phyloP scores from a whole-genome alignment of 2,797 vertebrate genomes.

The Sciurus carolinensis region DNA sequence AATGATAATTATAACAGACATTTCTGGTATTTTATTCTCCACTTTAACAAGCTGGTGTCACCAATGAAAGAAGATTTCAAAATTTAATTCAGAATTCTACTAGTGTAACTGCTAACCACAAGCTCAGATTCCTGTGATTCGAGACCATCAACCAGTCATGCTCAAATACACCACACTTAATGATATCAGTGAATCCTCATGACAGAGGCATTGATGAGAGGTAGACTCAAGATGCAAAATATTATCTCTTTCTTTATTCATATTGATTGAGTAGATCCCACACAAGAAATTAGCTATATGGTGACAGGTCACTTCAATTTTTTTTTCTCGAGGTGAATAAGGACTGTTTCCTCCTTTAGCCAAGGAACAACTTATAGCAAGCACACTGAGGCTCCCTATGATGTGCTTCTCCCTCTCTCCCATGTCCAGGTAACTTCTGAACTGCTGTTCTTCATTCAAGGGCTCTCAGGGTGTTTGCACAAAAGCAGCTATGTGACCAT shows the following conservation, averaged over 20 bases:
- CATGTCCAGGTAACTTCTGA: neutral
- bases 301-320: neutral
- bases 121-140: neutral
- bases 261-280: neutral
- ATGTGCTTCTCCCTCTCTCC: neutral
- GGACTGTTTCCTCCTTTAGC: neutral
- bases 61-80: conserved; percentile 35
- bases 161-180: neutral
- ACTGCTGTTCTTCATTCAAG: neutral
- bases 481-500: neutral
- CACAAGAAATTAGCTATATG: neutral
- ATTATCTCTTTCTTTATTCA: conserved; percentile 5
- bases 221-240: neutral
- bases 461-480: neutral
- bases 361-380: neutral
- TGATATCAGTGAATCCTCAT: neutral
- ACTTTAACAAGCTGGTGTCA: neutral
- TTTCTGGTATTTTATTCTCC: neutral
- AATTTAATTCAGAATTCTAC: conserved; percentile 41
- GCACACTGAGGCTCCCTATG: neutral
- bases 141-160: neutral
- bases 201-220: neutral
- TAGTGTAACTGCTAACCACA: neutral
- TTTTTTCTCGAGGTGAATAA: neutral
- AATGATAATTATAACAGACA: neutral